Percentiles rank a stretch among this genome's conserved stretches.
Conservation (phyloP, 2,888 invertebrate genomes). For the Pristionchus japonicus region DNA sequence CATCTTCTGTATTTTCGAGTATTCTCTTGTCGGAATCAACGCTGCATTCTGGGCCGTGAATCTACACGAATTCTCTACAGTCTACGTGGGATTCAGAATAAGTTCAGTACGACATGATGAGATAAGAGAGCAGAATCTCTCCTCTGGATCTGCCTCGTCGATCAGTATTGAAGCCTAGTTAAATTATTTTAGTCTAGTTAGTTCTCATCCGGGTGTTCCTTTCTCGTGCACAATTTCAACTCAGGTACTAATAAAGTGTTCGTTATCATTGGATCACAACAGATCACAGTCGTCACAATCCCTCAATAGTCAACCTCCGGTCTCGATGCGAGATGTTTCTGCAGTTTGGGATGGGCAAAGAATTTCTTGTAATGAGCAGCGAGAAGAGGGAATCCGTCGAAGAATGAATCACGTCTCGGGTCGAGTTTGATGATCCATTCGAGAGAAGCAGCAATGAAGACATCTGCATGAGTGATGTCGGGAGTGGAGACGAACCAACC, state of each 20-base stretch:
- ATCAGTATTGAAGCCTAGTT: neutral
- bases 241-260: neutral
- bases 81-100: neutral
- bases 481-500: slow-evolving; percentile 16
- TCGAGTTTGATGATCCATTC: neutral
- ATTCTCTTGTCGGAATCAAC: neutral
- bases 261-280: neutral
- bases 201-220: neutral
- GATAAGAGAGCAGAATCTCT: neutral
- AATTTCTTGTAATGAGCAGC: neutral
- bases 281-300: neutral
- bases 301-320: neutral
- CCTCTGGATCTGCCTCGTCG: neutral
- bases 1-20: neutral
- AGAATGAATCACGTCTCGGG: neutral
- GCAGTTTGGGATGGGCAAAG: slow-evolving; percentile 19
- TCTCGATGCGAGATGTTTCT: neutral
- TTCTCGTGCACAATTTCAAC: neutral
- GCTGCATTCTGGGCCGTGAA: neutral
- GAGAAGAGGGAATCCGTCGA: neutral
- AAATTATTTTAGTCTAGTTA: neutral
- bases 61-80: neutral
- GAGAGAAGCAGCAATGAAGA: neutral
- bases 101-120: neutral
- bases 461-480: neutral